Evolutionary conservation across 2,888 invertebrate genomes (phyloP), one percentile per base, ranked within the genome.

Genomic region (Acronicta psi): DNA sequence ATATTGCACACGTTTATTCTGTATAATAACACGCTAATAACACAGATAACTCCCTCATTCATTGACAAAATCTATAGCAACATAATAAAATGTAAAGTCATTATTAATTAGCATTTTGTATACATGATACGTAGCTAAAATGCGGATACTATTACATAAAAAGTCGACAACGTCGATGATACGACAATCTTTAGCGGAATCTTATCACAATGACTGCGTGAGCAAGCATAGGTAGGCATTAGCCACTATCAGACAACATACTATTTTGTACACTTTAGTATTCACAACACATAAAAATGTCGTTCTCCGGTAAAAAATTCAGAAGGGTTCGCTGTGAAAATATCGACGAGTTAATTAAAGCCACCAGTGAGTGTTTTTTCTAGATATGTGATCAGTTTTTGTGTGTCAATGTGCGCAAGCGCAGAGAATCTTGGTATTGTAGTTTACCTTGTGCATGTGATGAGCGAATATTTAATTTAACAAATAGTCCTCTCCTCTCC

Each of bases 291-390:
- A 18, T 29, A 71, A 60, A 20, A 57, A 91, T 91, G 91, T 86
- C 87, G 61, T 92, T 90, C 70, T 89, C 83, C 0, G 92, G 92
- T 0, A 91, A 88, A 65, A 85, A 80, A 38, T 92, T 73, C 47
- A 80, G 82, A 49, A 78, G 92, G 52, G 74, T 82, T 0, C 74
- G 82, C 0, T 85, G 83, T 72, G 89, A 89, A 57, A 91, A 92
- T 68, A 71, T 92, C 5, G 85, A 89, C 2, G 82, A 86, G 34
- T 63, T 92, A 38, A 53, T 89, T 16, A 81, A 75, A 56, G 78
- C 77, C 0, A 58, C 86, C 25, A 82, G 92, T 92, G 80, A 90
- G 92, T 88, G 55, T 10, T 25, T n/a, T n/a, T n/a, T n/a, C n/a
- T n/a, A n/a, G 16, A 18, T n/a, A 9, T 8, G 34, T 34, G 34